Evolutionary conservation across 2,113 vertebrate species (phyloP), one percentile per base, ranked within the genome.

Genomic region (Pelmatolapia mariae): DNA sequence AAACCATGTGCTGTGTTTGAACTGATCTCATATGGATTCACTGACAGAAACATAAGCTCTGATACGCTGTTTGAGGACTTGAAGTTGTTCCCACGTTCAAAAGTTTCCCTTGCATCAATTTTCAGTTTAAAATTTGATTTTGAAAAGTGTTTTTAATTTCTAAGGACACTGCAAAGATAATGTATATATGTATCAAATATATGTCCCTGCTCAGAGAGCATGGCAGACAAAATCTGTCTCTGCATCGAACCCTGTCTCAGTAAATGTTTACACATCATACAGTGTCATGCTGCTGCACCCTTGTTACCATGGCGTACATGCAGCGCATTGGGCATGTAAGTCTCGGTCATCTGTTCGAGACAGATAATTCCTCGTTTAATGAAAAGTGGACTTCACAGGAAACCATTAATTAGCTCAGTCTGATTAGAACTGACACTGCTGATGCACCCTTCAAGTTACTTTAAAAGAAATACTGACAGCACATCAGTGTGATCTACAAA

Each of bases 241-340:
- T 33, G 12, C 19, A 36, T 50, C 73, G 33, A 61, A 83, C 47
- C 47, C 53, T 4, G 59, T 73, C 71, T 80, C 57, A 47, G 52
- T 54, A 54, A 84, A 86, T 89, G 89, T 89, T 91, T 89, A 89
- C 86, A 71, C 71, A 88, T 86, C 57, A 87, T 76, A 63, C 50
- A 36, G 38, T 71, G 59, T 86, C 59, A 78, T 45, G 63, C 50
- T 19, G 85, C 57, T 54, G 76, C 87, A 81, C 88, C 82, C 33
- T 56, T 61, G 87, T 93, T 89, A 87, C 90, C 93, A 89, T 90
- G 87, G 88, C 33, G 86, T 85, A 36, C 36, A 40, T 19, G 38
- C 36, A 66, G 12, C 3, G 18, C 56, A 78, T 91, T 33, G 85
- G 84, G 78, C 56, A 86, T 92, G 92, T 80, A 90, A 93, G 92